Evolutionary conservation across 2,888 invertebrate species (phyloP).

Genomic region (Alloplasta piceator): DNA sequence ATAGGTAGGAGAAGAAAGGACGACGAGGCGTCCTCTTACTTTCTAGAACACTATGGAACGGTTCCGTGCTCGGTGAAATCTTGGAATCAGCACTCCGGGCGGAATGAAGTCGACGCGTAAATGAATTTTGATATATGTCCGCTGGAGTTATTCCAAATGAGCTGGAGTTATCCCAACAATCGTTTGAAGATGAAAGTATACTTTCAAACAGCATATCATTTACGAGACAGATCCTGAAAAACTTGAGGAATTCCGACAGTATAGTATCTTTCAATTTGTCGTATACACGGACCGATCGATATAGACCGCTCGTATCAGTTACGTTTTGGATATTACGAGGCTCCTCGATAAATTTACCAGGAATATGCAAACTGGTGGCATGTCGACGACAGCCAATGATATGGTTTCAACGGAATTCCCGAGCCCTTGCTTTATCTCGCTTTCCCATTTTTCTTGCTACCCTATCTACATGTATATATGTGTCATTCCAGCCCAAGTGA

Average conservation of each 20-base stretch:
- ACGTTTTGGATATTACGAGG: conserved; percentile 54
- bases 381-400: conserved; percentile 31
- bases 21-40: neutral
- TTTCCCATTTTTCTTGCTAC: conserved; percentile 48
- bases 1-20: conserved; percentile 1
- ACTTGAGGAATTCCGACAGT: conserved; percentile 22
- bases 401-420: conserved; percentile 51
- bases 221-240: conserved; percentile 7
- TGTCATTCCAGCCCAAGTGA: no score
- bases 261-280: conserved; percentile 59
- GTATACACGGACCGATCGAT: conserved; percentile 30
- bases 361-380: conserved; percentile 47
- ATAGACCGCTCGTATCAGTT: conserved; percentile 50
- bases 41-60: conserved; percentile 4
- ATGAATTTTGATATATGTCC: neutral
- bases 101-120: neutral
- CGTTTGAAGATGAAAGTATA: no score
- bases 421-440: conserved; percentile 47
- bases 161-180: neutral
- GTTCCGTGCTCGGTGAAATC: neutral
- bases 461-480: neutral
- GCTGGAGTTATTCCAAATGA: neutral
- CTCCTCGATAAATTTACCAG: conserved; percentile 51
- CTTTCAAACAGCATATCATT: no score
- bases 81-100: neutral